Conservation (phyloP, 2,888 invertebrate species). For the Xestoiulus laeticollis region DNA sequence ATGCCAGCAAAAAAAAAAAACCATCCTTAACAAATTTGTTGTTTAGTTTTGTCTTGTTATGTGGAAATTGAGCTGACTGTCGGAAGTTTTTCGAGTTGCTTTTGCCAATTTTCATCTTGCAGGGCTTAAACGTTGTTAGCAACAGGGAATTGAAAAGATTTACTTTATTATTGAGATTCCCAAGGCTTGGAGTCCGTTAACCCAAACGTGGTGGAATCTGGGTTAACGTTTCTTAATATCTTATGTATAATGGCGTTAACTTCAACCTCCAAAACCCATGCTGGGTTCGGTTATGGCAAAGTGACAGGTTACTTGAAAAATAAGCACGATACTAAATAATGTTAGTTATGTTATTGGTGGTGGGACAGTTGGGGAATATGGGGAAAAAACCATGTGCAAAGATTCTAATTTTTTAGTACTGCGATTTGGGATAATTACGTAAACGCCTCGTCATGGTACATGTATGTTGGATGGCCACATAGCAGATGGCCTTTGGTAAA, state of each 20-base stretch:
- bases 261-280: not conserved
- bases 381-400: too few relatives aligned
- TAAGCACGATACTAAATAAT: too few relatives aligned
- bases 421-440: too few relatives aligned
- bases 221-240: conserved; percentile 3
- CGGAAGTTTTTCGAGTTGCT: not conserved
- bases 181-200: not conserved
- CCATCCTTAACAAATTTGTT: not conserved
- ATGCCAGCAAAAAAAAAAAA: not conserved
- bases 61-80: not conserved
- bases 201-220: not conserved
- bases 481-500: too few relatives aligned
- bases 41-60: not conserved
- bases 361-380: too few relatives aligned
- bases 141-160: not conserved
- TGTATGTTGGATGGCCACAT: too few relatives aligned
- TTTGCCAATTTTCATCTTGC: not conserved
- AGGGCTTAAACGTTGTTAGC: not conserved
- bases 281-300: not conserved
- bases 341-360: too few relatives aligned
- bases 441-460: too few relatives aligned
- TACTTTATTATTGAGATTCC: not conserved
- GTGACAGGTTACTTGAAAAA: too few relatives aligned
- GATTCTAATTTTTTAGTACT: too few relatives aligned
- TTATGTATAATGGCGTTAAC: not conserved